Percentiles rank a stretch among this genome's conserved stretches.
Evolutionary conservation across 2,113 vertebrate genomes (phyloP).

Genomic region (Romanogobio albipinnatus): DNA sequence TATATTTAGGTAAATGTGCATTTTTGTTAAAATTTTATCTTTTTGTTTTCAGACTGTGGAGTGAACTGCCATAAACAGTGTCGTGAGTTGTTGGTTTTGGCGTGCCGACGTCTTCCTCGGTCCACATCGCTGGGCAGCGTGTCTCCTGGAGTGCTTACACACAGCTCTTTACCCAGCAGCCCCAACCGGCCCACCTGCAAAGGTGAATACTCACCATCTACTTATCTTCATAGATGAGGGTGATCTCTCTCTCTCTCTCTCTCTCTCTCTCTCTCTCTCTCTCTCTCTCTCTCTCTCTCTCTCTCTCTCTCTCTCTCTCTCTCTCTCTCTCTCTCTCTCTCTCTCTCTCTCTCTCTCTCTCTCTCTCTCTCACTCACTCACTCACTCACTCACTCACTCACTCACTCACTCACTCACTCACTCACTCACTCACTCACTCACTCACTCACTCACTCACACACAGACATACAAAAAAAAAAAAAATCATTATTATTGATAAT

Average conservation of each 20-base stretch:
- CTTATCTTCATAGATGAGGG: neutral
- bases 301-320: too few relatives aligned
- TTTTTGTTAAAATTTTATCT: neutral
- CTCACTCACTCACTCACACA: neutral
- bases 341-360: too few relatives aligned
- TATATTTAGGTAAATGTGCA: neutral
- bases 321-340: too few relatives aligned
- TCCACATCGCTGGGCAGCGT: conserved; percentile 82
- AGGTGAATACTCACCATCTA: conserved; percentile 69
- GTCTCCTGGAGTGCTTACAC: conserved; percentile 69
- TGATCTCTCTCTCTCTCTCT: neutral
- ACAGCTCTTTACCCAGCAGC: conserved; percentile 90
- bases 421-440: too few relatives aligned
- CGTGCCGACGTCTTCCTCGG: conserved; percentile 88
- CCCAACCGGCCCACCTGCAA: conserved; percentile 81
- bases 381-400: too few relatives aligned
- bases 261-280: too few relatives aligned
- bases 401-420: too few relatives aligned
- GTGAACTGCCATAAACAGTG: conserved; percentile 98
- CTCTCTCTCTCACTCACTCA: too few relatives aligned
- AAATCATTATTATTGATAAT: too few relatives aligned
- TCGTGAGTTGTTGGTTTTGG: conserved; percentile 91
- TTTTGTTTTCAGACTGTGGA: conserved; percentile 84
- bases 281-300: too few relatives aligned
- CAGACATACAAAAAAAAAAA: neutral